Conservation (phyloP, 37 sponge, comb jelly and placozoan species). For the Beroe forskalii region DNA sequence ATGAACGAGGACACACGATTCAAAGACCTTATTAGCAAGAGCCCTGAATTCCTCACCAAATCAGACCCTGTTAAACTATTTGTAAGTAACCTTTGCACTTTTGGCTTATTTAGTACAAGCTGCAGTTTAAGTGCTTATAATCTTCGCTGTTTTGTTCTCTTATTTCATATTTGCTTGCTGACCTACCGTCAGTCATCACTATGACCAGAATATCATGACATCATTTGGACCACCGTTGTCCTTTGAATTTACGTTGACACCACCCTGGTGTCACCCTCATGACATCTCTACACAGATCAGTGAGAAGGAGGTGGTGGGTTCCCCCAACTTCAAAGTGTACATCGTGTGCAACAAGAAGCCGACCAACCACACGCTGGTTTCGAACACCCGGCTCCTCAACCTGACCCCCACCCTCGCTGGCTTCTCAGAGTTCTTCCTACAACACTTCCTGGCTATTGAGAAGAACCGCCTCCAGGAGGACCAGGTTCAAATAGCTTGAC, state of each 20-base stretch:
- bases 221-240: no score
- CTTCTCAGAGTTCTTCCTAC: slow-evolving; percentile 58
- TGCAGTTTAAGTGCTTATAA: no score
- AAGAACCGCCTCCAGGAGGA: slow-evolving; percentile 63
- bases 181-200: no score
- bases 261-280: no score
- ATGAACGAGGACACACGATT: slow-evolving; percentile 44
- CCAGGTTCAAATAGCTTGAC: slow-evolving; percentile 20
- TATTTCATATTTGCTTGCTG: no score
- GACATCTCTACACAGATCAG: not conserved
- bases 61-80: slow-evolving; percentile 42
- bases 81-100: no score
- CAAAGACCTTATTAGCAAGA: slow-evolving; percentile 38
- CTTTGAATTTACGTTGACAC: no score
- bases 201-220: no score
- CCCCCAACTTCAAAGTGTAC: not conserved
- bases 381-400: slow-evolving; percentile 52
- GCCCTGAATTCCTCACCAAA: slow-evolving; percentile 18
- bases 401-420: slow-evolving; percentile 45
- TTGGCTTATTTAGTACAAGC: no score
- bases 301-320: slow-evolving; percentile 32
- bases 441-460: slow-evolving; percentile 55
- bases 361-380: slow-evolving; percentile 24
- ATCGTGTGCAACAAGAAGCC: slow-evolving; percentile 60
- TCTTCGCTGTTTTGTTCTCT: no score